Evolutionary conservation across 2,113 vertebrate genomes (phyloP), one percentile per base, ranked within the genome.

Genomic region (Gnathonemus longibarbis): DNA sequence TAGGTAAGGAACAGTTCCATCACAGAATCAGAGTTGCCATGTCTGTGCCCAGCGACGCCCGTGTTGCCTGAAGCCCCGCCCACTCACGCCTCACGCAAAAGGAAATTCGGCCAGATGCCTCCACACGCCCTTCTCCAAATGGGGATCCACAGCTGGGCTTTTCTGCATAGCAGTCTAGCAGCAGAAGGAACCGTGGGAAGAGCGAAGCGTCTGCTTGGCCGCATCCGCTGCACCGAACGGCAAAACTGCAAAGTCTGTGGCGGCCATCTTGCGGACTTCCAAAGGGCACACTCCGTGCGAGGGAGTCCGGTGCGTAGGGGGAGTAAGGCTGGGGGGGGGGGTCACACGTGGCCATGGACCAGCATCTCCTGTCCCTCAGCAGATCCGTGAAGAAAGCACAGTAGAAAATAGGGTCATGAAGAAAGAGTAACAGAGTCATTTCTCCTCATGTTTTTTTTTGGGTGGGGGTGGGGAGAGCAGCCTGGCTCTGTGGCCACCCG

Each of bases 1-100:
- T 96, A 97, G 97, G 98, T 97, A 96, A 98, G 97, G 96, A 97
- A 97, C 94, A 95, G 96, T 95, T 95, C 94, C 91, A 97, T 96
- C 96, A 95, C 94, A 94, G 96, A 96, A 96, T 96, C 95, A 96
- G 96, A 96, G 94, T 91, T 90, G 93, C 95, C 96, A 95, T 95
- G 93, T 94, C 95, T 95, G 94, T 93, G 94, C 94, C 89, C 80
- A 13, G 27, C 3, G 39, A n/a, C 45, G 89, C 31, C 89, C 94
- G 91, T 94, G 93, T 94, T 92, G 91, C 93, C 93, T 94, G 46
- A 83, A 66, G 95, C 95, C 91, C 84, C 96, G 94, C 96, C 94
- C 92, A 93, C 94, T 93, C 89, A 95, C 95, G 95, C 94, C 94
- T 94, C 94, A 96, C 91, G 91, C 95, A 91, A 92, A 95, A 95